Evolutionary conservation across 2,888 invertebrate genomes (phyloP), one percentile per base, ranked within the genome.

Genomic region (Catocala sponsa): DNA sequence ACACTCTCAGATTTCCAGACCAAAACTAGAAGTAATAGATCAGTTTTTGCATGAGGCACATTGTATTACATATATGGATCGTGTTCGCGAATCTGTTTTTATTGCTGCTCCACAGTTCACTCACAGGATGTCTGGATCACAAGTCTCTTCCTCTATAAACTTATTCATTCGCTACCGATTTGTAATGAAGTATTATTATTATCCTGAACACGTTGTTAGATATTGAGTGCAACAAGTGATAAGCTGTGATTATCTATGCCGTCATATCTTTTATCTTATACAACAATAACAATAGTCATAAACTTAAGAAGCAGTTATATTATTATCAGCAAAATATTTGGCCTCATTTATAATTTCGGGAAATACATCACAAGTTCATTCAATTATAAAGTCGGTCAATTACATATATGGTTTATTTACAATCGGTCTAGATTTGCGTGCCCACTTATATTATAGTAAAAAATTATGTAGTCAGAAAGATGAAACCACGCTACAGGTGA

Each of bases 101-200:
- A 81, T 78, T 65, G 65, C 54, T 60, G 41, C 55, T 59, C 32
- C 57, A 61, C 50, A 44, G 59, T 74, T 72, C 62, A 67, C 72
- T 65, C 73, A 79, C 86, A 86, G 87, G 86, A 88, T 87, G 86
- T 83, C 83, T 84, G 79, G 79, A 83, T 84, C 78, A 79, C 75
- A 77, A 79, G 72, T 77, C 74, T 68, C 79, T 79, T 84, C 82
- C 83, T 83, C 81, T 82, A 80, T 86, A 83, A 81, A 80, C 71
- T 69, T 79, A 70, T 72, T 78, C 68, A 74, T 77, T 76, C 65
- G 63, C 68, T 66, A 67, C 68, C 52, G 72, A 65, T 76, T 72
- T 57, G 51, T 69, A 68, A 62, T 59, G 62, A 57, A 56, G 54
- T 67, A 49, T 62, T 67, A 47, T 74, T 66, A 68, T 57, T 61